A percentile compares a stretch with the other conserved stretches of the same genome.
Conservation (phyloP, 2,797 vertebrate genomes). For the Ctenochaetus hawaiiensis region DNA sequence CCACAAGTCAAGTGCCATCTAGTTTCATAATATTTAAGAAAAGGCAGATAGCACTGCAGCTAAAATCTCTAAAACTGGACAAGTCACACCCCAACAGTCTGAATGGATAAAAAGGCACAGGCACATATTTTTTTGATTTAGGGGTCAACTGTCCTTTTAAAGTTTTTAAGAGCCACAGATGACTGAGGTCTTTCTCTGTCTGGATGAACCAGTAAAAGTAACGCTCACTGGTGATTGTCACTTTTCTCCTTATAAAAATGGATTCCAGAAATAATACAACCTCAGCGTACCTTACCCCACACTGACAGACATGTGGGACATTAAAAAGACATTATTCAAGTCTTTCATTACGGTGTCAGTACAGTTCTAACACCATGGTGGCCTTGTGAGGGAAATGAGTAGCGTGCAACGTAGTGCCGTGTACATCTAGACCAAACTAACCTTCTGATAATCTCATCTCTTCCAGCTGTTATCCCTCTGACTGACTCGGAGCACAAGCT, state of each 20-base stretch:
- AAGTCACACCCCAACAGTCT: no score
- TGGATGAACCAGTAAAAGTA: slow-evolving; percentile 39
- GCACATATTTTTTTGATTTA: no score
- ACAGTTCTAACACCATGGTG: slow-evolving; percentile 24
- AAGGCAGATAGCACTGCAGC: no score
- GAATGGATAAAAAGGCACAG: no score
- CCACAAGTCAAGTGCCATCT: no score
- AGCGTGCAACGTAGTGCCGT: slow-evolving; percentile 19
- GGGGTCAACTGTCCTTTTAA: no score
- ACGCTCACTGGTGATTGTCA: slow-evolving; percentile 26
- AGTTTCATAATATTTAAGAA: no score
- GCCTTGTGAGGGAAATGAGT: slow-evolving; percentile 19
- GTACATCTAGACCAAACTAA: slow-evolving; percentile 61
- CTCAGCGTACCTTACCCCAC: slow-evolving; percentile 31
- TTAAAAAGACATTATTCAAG: slow-evolving; percentile 44
- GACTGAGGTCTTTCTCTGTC: slow-evolving; percentile 12
- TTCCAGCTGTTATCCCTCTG: slow-evolving; percentile 96
- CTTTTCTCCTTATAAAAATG: slow-evolving; percentile 47
- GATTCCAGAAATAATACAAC: slow-evolving; percentile 39
- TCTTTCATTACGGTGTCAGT: slow-evolving; percentile 37
- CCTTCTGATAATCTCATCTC: slow-evolving; percentile 68
- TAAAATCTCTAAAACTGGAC: no score
- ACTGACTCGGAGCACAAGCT: slow-evolving; percentile 99
- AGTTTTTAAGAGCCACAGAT: neutral
- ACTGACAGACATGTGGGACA: slow-evolving; percentile 50